Evolutionary conservation across 2,888 invertebrate genomes (phyloP), one percentile per base, ranked within the genome.

Genomic region (Leptopilina syphax): DNA sequence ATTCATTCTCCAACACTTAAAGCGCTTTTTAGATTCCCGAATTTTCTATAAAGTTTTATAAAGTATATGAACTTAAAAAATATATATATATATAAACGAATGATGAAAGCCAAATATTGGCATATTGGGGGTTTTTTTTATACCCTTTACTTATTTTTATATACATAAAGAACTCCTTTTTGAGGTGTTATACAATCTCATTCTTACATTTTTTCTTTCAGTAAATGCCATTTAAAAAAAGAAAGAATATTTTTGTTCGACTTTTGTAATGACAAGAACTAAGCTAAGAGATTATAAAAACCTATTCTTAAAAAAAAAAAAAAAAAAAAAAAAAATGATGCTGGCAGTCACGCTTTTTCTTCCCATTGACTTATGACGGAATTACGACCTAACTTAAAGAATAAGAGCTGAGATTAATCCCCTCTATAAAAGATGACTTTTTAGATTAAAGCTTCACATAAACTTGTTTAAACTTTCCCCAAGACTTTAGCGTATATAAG

Each of bases 361-460:
- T 54, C 34, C 44, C 57, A 73, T 73, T 73, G 54, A 73, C 54
- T 73, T 57, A 57, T 47, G 24, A 50, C 47, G 70, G 70, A 27
- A 18, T 70, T 54, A 70, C 34, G 57, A 57, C 34, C 34, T 57
- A 73, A 73, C 57, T 73, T 57, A 41, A 73, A 41, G 10, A 73
- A 73, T 73, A 73, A 57, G 57, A 50, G 73, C 73, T 73, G 41
- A 73, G 41, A 57, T 73, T 73, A 34, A 41, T 73, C 57, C 54
- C 34, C 54, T 73, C n/a, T 57, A 73, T 73, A 73, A 73, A 73
- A 73, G 73, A 70, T 70, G 57, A 73, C 57, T 57, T 34, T 73
- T 9, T n/a, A 54, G 73, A 54, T n/a, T 70, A 34, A 70, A 57
- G 27, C 27, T 50, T 12, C n/a, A 57, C 70, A 57, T 70, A 57